Evolutionary conservation across 2,888 invertebrate species (phyloP).

Genomic region (Polydrusus cervinus): DNA sequence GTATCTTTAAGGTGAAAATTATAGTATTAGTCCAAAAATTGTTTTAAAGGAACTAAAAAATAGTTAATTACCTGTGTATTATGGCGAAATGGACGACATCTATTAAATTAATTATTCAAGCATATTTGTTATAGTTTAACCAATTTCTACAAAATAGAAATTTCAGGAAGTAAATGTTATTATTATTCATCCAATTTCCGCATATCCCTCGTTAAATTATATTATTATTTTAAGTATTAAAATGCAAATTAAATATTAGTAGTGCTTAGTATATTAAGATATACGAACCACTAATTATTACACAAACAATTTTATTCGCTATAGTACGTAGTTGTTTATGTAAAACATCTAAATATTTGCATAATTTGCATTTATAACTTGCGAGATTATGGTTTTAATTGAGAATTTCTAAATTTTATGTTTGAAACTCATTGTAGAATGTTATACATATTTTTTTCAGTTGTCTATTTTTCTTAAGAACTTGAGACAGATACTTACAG

Average conservation of each 20-base stretch:
- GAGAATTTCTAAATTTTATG: too few species aligned
- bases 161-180: slow-evolving; percentile 13
- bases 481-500: too few species aligned
- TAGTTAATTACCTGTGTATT: too few species aligned
- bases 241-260: neutral
- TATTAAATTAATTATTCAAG: slow-evolving; percentile 18
- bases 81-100: neutral
- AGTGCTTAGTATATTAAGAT: neutral
- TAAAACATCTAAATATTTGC: too few species aligned
- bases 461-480: too few species aligned
- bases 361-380: too few species aligned
- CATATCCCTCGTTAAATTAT: neutral
- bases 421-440: too few species aligned
- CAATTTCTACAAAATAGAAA: slow-evolving; percentile 22
- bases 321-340: neutral
- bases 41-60: too few species aligned
- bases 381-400: too few species aligned
- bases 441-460: too few species aligned
- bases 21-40: too few species aligned
- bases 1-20: too few species aligned
- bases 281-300: neutral
- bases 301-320: neutral
- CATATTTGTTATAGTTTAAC: slow-evolving; percentile 9
- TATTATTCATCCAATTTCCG: neutral
- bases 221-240: neutral